A percentile compares a stretch with the other conserved stretches of the same genome.
These are phyloP conservation scores for Mesoligia furuncula DNA, from an alignment of 2,888 invertebrate genomes.

Conservation along the genomic window DNA sequence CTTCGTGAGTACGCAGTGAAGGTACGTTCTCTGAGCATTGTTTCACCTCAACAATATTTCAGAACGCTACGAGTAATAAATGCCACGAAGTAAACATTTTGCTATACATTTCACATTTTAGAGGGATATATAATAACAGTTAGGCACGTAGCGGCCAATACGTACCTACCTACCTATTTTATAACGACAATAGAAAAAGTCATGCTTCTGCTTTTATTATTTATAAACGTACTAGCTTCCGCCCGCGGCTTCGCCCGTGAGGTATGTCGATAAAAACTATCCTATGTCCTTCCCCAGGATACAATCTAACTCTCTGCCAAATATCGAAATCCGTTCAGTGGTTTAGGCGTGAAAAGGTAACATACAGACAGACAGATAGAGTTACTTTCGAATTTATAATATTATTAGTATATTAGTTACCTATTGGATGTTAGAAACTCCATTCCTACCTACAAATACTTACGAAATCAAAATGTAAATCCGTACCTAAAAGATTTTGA, in stretches of 20 bases:
- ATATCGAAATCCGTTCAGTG: too few species aligned
- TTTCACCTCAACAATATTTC: slow-evolving; percentile 50
- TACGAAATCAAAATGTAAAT: slow-evolving; percentile 16
- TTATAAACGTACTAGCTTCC: background rate
- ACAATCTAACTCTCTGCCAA: too few species aligned
- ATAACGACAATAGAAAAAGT: background rate
- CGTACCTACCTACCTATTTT: background rate
- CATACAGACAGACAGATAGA: too few species aligned
- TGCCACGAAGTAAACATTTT: slow-evolving; percentile 14
- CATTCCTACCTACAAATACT: slow-evolving; percentile 18
- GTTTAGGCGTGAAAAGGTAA: too few species aligned
- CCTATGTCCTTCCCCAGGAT: too few species aligned
- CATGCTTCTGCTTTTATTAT: background rate
- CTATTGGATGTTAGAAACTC: slow-evolving; percentile 4
- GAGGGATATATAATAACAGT: background rate
- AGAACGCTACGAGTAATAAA: slow-evolving; percentile 33
- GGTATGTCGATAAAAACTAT: too few species aligned
- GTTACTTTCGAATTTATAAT: too few species aligned
- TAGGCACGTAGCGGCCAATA: background rate
- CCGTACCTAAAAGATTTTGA: slow-evolving; percentile 2
- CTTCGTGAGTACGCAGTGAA: slow-evolving; percentile 5
- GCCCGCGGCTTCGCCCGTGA: too few species aligned
- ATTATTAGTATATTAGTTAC: too few species aligned
- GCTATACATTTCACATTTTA: slow-evolving; percentile 8
- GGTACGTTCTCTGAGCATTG: slow-evolving; percentile 27